Percentiles rank a stretch among this genome's conserved stretches.
Conservation (phyloP, 2,113 vertebrate species). For the Labrus mixtus region DNA sequence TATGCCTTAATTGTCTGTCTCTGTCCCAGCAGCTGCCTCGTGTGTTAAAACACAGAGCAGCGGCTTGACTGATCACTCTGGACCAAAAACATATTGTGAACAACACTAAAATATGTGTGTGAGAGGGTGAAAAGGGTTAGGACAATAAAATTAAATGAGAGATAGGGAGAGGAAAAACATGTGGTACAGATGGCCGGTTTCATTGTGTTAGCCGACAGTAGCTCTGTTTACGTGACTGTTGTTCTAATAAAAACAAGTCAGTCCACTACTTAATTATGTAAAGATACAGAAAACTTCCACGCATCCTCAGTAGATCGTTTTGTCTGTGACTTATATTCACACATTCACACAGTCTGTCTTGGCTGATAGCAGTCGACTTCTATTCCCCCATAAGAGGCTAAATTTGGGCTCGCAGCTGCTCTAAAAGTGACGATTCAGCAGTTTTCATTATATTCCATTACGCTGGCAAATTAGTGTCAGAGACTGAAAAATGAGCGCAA, state of each 20-base stretch:
- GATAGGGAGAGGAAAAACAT: not conserved
- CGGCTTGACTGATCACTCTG: constrained; percentile 67
- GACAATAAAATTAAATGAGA: constrained; percentile 27
- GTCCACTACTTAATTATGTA: not conserved
- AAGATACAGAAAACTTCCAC: not conserved
- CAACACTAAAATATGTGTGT: constrained; percentile 38
- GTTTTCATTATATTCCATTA: constrained; percentile 1
- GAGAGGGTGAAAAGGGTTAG: not conserved
- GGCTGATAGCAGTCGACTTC: not conserved
- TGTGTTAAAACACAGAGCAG: constrained; percentile 62
- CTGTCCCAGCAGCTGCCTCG: constrained; percentile 81
- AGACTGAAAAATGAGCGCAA: constrained; percentile 3
- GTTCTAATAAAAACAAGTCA: not conserved
- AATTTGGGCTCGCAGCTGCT: not conserved
- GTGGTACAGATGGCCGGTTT: constrained; percentile 22
- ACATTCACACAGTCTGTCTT: not conserved
- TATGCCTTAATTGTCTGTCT: constrained; percentile 80
- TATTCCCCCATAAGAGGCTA: constrained; percentile 8
- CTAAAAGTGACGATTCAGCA: constrained; percentile 10
- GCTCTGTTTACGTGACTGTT: not conserved
- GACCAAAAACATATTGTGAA: constrained; percentile 52
- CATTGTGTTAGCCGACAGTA: not conserved
- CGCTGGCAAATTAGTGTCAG: constrained; percentile 10
- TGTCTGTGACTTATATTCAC: not conserved
- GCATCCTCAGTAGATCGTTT: not conserved